Percentiles rank a stretch among this genome's conserved stretches.
phyloP scores from a whole-genome alignment of 2,113 vertebrate species.

The Melanocharis versteri region DNA sequence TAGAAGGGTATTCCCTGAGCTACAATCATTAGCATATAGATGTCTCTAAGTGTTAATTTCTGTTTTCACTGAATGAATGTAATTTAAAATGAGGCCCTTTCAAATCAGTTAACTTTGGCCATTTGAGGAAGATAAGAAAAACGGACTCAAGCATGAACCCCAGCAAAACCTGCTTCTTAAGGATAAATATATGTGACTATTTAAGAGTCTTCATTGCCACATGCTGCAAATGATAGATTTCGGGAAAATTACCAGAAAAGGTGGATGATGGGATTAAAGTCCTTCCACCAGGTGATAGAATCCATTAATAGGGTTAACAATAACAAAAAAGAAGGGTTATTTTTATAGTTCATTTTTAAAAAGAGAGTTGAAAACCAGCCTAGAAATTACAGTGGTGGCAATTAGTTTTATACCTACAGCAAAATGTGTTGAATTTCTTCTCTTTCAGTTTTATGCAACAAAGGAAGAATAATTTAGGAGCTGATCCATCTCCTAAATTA shows the following conservation, averaged over 20 bases:
- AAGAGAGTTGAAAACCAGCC: background rate
- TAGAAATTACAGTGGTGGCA: background rate
- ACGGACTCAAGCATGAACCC: conserved; percentile 66
- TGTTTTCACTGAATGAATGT: conserved; percentile 81
- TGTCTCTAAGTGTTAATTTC: conserved; percentile 83
- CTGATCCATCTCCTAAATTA: background rate
- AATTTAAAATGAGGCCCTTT: conserved; percentile 80
- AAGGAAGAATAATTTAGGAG: background rate
- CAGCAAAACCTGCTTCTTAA: conserved; percentile 68
- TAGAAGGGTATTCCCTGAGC: conserved; percentile 82
- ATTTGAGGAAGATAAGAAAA: conserved; percentile 78
- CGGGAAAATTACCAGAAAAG: conserved; percentile 13
- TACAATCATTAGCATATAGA: conserved; percentile 83
- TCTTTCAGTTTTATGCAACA: background rate
- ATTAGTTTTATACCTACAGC: conserved; percentile 43
- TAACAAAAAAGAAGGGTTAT: conserved; percentile 8
- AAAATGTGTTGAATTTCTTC: background rate
- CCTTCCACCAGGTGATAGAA: background rate
- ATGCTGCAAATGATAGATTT: conserved; percentile 66
- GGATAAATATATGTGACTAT: conserved; percentile 64
- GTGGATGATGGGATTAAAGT: conserved; percentile 7
- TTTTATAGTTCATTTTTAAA: conserved; percentile 1
- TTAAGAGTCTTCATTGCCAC: conserved; percentile 22
- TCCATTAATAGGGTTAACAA: conserved; percentile 44
- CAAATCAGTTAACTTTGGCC: conserved; percentile 78